Conservation (phyloP, 2,113 vertebrate species). For the Proteles cristata region DNA sequence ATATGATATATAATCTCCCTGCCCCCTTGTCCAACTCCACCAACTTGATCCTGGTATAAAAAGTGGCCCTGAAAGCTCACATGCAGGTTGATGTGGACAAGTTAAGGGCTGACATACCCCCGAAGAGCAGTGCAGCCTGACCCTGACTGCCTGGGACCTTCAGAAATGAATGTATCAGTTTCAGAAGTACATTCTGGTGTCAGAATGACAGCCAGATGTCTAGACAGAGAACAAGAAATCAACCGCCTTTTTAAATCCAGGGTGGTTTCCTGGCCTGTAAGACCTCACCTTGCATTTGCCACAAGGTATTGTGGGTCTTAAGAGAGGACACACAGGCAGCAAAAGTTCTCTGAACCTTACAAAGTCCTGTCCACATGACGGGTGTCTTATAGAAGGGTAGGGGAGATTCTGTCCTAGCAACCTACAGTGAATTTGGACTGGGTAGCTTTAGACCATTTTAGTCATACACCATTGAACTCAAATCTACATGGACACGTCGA, state of each 20-base stretch:
- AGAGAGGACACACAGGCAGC: neutral
- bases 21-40: neutral
- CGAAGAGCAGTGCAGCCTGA: neutral
- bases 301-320: neutral
- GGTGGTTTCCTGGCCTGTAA: neutral
- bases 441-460: neutral
- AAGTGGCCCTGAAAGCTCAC: neutral
- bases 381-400: neutral
- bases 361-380: neutral
- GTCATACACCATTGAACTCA: neutral
- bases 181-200: neutral
- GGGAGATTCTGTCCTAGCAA: neutral
- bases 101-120: neutral
- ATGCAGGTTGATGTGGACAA: neutral
- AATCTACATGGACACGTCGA: neutral
- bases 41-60: neutral
- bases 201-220: neutral
- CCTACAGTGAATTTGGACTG: neutral
- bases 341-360: conserved; percentile 45
- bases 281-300: fast-evolving
- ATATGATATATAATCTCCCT: neutral
- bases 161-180: neutral
- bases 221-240: neutral
- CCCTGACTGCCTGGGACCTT: neutral
- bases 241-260: neutral